These are phyloP conservation scores for Chymomyza caudatula DNA, from an alignment of 2,888 invertebrate species.

Conservation along the genomic window DNA sequence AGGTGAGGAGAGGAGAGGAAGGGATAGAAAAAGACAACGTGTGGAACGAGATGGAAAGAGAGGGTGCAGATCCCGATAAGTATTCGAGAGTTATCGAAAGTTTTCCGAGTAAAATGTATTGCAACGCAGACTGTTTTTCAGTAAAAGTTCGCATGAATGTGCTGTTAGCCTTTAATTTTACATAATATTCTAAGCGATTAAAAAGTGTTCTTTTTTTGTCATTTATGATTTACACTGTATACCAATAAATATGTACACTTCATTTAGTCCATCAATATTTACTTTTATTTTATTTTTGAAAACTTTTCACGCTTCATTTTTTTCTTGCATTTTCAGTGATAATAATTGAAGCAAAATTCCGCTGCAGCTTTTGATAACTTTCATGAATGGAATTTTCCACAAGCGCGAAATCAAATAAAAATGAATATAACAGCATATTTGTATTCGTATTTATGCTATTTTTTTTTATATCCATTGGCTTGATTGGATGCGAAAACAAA, in stretches of 20 bases:
- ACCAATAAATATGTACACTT: neutral
- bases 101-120: no score
- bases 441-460: neutral
- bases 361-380: neutral
- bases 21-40: no score
- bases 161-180: no score
- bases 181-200: no score
- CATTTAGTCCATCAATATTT: constrained; percentile 4
- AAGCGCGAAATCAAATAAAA: neutral
- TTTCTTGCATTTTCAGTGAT: no score
- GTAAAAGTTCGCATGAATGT: no score
- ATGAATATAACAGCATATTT: neutral
- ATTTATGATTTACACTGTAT: constrained; percentile 7
- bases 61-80: no score
- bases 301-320: neutral
- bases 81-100: no score
- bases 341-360: constrained; percentile 4
- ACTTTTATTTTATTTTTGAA: constrained; percentile 22
- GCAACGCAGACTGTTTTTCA: no score
- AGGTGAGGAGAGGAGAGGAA: no score
- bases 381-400: neutral
- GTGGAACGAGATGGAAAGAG: no score
- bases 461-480: neutral
- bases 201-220: neutral
- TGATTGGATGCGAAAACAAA: neutral